Evolutionary conservation across 2,888 invertebrate species (phyloP), one percentile per base, ranked within the genome.

Genomic region (Cephonodes hylas): DNA sequence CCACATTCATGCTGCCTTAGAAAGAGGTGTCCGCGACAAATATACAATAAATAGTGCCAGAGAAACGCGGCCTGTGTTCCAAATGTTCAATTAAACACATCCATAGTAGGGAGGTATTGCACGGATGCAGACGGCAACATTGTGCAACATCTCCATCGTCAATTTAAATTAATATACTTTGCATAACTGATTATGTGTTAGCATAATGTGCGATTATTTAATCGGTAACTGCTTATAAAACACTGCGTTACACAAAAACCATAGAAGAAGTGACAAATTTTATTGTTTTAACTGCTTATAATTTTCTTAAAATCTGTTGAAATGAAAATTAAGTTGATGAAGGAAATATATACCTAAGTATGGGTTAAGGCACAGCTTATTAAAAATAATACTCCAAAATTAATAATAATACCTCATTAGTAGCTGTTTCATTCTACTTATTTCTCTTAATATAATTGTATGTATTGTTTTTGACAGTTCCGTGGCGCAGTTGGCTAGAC

Each of bases 21-120:
- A 81, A 77, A 74, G 78, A 79, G 72, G 70, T 69, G 68, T 70
- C 69, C 73, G 74, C 75, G 70, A 73, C 69, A 74, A 71, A 69
- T 64, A 68, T 66, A 75, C 72, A 75, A 73, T 74, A 77, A 75
- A 79, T 68, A 75, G 77, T 72, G 76, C 67, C 70, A 74, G 80
- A 83, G 83, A 84, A 85, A 85, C 84, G 83, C 79, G 69, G 56
- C 48, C 66, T 66, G 82, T 79, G 75, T 83, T 77, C 75, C 74
- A 77, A 84, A 83, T 75, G 76, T 73, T 75, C 71, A 70, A 80
- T 82, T 80, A 74, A 56, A 62, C 69, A 71, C 67, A 66, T 65
- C 67, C 70, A 70, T 73, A 73, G 73, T 69, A 68, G 67, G 72
- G 66, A 69, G 67, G 63, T 60, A 59, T 68, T 64, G 69, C 71